Evolutionary conservation across 2,113 vertebrate genomes (phyloP).

Genomic region (Regulus satrapa): DNA sequence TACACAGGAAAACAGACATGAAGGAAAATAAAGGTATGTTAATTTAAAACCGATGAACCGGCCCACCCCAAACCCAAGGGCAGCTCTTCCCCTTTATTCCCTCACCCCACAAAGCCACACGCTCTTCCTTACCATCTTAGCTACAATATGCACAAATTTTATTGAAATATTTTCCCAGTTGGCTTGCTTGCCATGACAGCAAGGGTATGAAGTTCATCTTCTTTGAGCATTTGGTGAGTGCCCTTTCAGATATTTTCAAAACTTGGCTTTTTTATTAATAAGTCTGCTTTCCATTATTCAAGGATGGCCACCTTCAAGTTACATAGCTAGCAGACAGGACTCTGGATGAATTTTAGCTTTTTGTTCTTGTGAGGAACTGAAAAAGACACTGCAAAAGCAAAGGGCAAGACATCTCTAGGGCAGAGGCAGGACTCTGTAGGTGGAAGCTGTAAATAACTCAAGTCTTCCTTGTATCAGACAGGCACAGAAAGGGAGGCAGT

Average conservation of each 20-base stretch:
- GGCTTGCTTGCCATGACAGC: not conserved
- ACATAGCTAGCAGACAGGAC: not conserved
- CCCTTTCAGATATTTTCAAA: not conserved
- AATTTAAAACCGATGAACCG: not conserved
- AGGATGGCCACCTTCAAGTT: not conserved
- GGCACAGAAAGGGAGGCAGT: not conserved
- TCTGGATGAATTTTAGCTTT: not conserved
- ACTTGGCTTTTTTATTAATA: not conserved
- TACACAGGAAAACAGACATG: not conserved
- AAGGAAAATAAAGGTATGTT: not conserved
- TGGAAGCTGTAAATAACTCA: not conserved
- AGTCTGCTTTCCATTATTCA: not conserved
- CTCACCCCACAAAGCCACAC: not conserved
- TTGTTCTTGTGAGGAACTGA: not conserved
- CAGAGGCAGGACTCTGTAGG: not conserved
- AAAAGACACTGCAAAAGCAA: not conserved
- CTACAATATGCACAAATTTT: not conserved
- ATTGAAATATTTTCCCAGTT: not conserved
- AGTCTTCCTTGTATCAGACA: not conserved
- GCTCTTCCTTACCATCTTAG: not conserved
- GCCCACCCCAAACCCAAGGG: not conserved
- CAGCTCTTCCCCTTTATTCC: not conserved
- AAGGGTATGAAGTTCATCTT: not conserved
- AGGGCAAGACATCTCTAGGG: not conserved
- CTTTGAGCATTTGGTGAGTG: not conserved